A percentile compares a stretch with the other conserved stretches of the same genome.
These are phyloP conservation scores for Arothron firmamentum DNA, from an alignment of 2,113 vertebrate species.

Conservation along the genomic window DNA sequence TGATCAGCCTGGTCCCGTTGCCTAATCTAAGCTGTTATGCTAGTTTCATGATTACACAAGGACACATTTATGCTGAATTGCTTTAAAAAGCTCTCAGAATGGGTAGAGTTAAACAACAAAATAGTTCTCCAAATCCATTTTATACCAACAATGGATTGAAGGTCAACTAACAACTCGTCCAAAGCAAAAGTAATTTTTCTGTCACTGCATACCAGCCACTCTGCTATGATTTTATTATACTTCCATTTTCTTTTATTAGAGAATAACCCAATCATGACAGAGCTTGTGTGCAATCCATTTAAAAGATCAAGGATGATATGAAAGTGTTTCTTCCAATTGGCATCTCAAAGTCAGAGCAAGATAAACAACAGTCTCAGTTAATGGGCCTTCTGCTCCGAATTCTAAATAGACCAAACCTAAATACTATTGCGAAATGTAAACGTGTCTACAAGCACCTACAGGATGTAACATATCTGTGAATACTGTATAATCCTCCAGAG, in stretches of 20 bases:
- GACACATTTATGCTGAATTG: conserved; percentile 4
- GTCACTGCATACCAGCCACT: too few species aligned
- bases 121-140: background rate
- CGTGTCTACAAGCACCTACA: conserved; percentile 14
- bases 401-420: conserved; percentile 44
- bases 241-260: background rate
- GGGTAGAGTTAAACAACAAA: background rate
- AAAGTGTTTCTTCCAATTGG: conserved; percentile 23
- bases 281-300: conserved; percentile 15
- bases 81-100: conserved; percentile 8
- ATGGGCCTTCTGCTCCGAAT: conserved; percentile 35
- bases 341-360: conserved; percentile 27
- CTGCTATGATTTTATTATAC: too few species aligned
- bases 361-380: conserved; percentile 42
- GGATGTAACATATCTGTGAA: conserved; percentile 18
- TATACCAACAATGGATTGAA: too few species aligned
- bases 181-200: too few species aligned
- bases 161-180: too few species aligned
- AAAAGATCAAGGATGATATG: conserved; percentile 32
- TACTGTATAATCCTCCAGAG: conserved; percentile 22
- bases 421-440: conserved; percentile 51
- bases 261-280: conserved; percentile 9
- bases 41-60: background rate
- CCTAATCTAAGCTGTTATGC: conserved; percentile 8
- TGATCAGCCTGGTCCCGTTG: background rate